Evolutionary conservation across 2,113 vertebrate genomes (phyloP).

Genomic region (Phylloscopus trochiloides): DNA sequence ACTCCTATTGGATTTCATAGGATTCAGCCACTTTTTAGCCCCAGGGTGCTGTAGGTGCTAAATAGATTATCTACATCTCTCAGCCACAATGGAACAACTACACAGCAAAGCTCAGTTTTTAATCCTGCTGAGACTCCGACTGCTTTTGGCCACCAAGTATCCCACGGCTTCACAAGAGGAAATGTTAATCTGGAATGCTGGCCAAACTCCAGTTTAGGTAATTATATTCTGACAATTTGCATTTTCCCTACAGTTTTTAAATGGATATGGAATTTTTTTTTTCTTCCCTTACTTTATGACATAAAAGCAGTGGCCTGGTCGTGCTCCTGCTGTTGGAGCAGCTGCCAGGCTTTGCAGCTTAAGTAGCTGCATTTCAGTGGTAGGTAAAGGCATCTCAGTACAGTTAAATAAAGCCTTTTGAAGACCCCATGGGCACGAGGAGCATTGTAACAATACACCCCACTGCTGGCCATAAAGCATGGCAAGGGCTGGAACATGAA

Average conservation of each 20-base stretch:
- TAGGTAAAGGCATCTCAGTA: background rate
- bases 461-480: background rate
- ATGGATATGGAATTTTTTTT: background rate
- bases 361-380: background rate
- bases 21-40: background rate
- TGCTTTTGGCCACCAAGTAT: background rate
- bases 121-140: background rate
- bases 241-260: conserved; percentile 16
- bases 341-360: conserved; percentile 5
- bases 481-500: background rate
- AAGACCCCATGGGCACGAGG: background rate
- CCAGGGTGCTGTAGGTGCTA: background rate
- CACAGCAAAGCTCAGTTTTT: background rate
- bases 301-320: background rate
- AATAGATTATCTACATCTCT: background rate
- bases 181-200: conserved; percentile 32
- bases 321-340: conserved; percentile 10
- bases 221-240: conserved; percentile 36
- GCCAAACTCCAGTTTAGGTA: conserved; percentile 29
- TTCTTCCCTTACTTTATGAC: background rate
- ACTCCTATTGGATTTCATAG: conserved; percentile 10
- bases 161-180: background rate
- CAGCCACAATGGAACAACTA: background rate
- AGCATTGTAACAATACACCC: background rate
- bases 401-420: background rate